phyloP scores from a whole-genome alignment of 2,888 invertebrate species.

The Habrosyne pyritoides region DNA sequence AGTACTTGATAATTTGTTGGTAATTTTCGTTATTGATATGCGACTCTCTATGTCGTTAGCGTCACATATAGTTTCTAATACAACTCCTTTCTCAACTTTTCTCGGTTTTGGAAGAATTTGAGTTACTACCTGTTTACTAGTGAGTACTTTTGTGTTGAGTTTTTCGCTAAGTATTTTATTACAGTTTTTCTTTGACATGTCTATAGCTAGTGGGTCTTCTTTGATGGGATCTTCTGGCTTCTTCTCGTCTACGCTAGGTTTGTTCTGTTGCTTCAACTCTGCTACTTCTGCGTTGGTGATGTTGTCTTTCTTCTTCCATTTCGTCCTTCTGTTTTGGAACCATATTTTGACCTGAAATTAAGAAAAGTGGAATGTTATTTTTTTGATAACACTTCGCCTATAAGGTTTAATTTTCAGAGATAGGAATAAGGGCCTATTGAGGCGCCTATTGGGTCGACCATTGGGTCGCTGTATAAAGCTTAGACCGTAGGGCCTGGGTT shows the following conservation, averaged over 20 bases:
- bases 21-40: slow-evolving; percentile 81
- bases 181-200: slow-evolving; percentile 74
- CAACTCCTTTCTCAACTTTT: slow-evolving; percentile 67
- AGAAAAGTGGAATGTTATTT: slow-evolving; percentile 27
- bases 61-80: slow-evolving; percentile 69
- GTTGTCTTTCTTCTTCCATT: slow-evolving; percentile 96
- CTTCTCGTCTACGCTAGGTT: slow-evolving; percentile 59
- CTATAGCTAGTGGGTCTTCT: slow-evolving; percentile 70
- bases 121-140: slow-evolving; percentile 23
- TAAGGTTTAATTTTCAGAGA: too few relatives aligned
- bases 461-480: too few relatives aligned
- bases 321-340: slow-evolving; percentile 91
- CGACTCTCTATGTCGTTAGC: slow-evolving; percentile 77
- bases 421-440: too few relatives aligned
- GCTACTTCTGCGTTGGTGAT: slow-evolving; percentile 94
- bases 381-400: background rate
- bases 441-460: too few relatives aligned
- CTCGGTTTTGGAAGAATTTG: slow-evolving; percentile 60
- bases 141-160: slow-evolving; percentile 53
- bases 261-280: slow-evolving; percentile 87
- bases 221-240: slow-evolving; percentile 49
- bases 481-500: too few relatives aligned
- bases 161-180: slow-evolving; percentile 73
- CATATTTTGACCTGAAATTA: slow-evolving; percentile 93
- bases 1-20: slow-evolving; percentile 73